Base-by-base conservation (phyloP, 2,797 vertebrate species). In the Sebastes umbrosus region DNA sequence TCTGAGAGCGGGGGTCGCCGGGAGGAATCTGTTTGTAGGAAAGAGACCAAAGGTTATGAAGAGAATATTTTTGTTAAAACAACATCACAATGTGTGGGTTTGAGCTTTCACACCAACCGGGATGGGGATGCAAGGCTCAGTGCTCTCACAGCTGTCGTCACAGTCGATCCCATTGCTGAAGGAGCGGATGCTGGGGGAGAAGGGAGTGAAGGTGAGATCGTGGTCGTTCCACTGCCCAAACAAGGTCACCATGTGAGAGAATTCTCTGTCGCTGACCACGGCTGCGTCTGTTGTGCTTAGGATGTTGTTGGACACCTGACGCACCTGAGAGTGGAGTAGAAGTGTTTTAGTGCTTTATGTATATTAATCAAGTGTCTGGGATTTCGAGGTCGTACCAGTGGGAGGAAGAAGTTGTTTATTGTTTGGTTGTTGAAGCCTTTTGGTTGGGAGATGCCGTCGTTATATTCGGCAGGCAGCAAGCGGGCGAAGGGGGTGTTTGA, bases 141-240 rank as follows among this genome's bases (percentile, higher is more conserved):
- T 91, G 3, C 54, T 85, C 69, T 96, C 86, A n/a, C 97, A 97
- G 78, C 93, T 90, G 1, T 95, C 83, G 0, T 96, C 94, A 67
- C 97, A 97, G 87, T 96, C 55, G 5, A 96, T 12, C 2, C 87
- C 93, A 10, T 94, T 96, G 90, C 94, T 95, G 84, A 95, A 94
- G 68, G 95, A 93, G 3, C 92, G 93, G 83, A 0, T 95, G 95
- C 92, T 97, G 67, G 96, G 95, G 1, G 96, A 96, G 69, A 79
- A 84, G 0, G 97, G 97, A 1, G 96, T 92, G 32, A 98, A 94
- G 64, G 96, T 95, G 13, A 98, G 80, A 69, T 99, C 97, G 0
- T 99, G 98, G 85, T 96, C 95, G 12, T 97, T 93, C 94, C 97
- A 96, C 83, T 98, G 98, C 10, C 97, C 97, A 75, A 97, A 99